Conservation (phyloP, 2,888 invertebrate species). For the Tromatobia lineatoria region DNA sequence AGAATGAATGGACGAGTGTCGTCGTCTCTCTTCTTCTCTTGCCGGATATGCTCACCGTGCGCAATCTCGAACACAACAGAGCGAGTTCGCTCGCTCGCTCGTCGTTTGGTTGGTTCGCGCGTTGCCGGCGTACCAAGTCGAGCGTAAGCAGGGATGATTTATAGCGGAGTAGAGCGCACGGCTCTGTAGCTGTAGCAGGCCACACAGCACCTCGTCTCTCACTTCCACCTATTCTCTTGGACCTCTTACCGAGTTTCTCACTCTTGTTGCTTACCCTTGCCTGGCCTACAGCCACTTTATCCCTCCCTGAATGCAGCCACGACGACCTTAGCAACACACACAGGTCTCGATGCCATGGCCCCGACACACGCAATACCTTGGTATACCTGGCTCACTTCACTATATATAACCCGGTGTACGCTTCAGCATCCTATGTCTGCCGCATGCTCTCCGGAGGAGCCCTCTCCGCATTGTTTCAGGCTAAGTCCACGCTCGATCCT, state of each 20-base stretch:
- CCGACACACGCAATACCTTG: slow-evolving; percentile 52
- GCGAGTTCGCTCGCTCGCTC: slow-evolving; percentile 36
- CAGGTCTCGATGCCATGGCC: slow-evolving; percentile 26
- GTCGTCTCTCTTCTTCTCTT: slow-evolving; percentile 16
- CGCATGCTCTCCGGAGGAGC: neutral
- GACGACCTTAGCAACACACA: slow-evolving; percentile 67
- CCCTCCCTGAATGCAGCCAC: slow-evolving; percentile 52
- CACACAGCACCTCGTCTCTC: slow-evolving; percentile 5
- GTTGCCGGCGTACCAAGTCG: slow-evolving; percentile 54
- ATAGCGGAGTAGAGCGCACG: slow-evolving; percentile 55
- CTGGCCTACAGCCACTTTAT: slow-evolving; percentile 48
- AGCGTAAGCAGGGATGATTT: slow-evolving; percentile 71
- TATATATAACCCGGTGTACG: slow-evolving; percentile 1
- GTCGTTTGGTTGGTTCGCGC: slow-evolving; percentile 36
- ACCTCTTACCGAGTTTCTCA: slow-evolving; percentile 27
- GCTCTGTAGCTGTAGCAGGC: slow-evolving; percentile 37
- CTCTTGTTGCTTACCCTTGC: slow-evolving; percentile 50
- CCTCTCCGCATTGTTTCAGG: slow-evolving; percentile 59
- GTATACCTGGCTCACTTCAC: slow-evolving; percentile 27
- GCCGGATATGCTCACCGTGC: slow-evolving; percentile 41
- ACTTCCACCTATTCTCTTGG: slow-evolving; percentile 9
- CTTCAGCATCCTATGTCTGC: slow-evolving; percentile 31
- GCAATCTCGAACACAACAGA: slow-evolving; percentile 25
- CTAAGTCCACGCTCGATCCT: slow-evolving; percentile 56
- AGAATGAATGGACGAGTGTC: slow-evolving; percentile 66